phyloP scores from a whole-genome alignment of 53 echinoderm and acorn worm genomes.

The Temnopleurus reevesii region DNA sequence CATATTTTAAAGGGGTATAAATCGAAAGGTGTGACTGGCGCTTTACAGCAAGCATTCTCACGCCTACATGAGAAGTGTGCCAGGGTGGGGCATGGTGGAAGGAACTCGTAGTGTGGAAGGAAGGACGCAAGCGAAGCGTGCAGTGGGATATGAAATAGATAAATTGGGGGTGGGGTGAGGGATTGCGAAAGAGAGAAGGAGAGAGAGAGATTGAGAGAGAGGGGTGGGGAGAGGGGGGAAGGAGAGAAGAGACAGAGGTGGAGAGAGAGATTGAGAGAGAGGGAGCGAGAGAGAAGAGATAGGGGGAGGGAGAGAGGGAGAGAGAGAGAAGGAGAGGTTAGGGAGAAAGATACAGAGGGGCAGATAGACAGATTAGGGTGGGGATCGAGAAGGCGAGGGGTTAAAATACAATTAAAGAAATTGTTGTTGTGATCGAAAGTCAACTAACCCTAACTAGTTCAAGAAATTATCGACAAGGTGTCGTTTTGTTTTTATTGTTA shows the following conservation, averaged over 20 bases:
- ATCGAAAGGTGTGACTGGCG: too few species aligned
- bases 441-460: too few species aligned
- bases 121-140: neutral
- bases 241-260: neutral
- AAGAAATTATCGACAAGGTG: too few species aligned
- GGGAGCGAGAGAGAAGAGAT: conserved; percentile 4
- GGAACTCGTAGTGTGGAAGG: neutral
- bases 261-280: neutral
- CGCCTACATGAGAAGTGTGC: neutral
- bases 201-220: neutral
- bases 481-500: too few species aligned
- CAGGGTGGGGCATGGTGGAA: neutral
- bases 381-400: neutral
- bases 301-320: neutral
- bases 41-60: neutral
- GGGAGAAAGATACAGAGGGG: neutral
- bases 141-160: neutral
- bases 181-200: neutral
- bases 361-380: neutral
- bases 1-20: too few species aligned
- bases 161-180: neutral
- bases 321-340: neutral
- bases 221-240: neutral
- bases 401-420: neutral
- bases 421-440: too few species aligned